Conservation (phyloP, 2,888 invertebrate genomes). For the Acheta domesticus region DNA sequence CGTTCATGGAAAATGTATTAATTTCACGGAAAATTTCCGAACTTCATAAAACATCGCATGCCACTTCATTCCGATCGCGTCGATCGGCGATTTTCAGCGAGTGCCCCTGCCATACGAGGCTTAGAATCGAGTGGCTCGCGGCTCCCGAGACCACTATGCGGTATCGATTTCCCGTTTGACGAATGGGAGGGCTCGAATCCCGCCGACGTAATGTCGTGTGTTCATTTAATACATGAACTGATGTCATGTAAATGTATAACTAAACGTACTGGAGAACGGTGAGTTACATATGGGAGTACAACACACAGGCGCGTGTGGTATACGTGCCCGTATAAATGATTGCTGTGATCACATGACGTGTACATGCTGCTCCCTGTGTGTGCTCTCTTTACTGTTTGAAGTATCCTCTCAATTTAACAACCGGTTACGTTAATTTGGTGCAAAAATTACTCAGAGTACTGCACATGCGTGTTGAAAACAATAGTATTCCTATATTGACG, state of each 20-base stretch:
- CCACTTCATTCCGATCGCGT: too few species aligned
- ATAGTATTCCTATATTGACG: too few species aligned
- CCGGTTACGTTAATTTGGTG: neutral
- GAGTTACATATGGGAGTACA: constrained; percentile 10
- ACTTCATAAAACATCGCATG: too few species aligned
- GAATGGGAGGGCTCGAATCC: constrained; percentile 6
- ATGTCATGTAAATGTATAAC: constrained; percentile 18
- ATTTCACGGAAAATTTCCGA: too few species aligned
- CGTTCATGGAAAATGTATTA: too few species aligned
- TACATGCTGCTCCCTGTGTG: neutral
- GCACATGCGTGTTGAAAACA: neutral
- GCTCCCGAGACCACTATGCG: neutral
- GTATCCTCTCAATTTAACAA: neutral
- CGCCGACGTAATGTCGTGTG: neutral
- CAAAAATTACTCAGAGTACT: neutral
- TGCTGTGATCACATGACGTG: constrained; percentile 9
- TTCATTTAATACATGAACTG: constrained; percentile 18
- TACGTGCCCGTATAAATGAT: neutral
- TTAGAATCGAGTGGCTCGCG: neutral
- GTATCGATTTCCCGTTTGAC: neutral
- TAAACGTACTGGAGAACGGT: neutral
- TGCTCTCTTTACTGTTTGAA: constrained; percentile 18
- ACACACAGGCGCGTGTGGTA: constrained; percentile 2
- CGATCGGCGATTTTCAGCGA: too few species aligned
- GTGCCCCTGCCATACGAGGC: neutral